Percentiles rank a stretch among this genome's conserved stretches.
Conservation (phyloP, 2,113 vertebrate genomes). For the Rhadina sibilatrix region DNA sequence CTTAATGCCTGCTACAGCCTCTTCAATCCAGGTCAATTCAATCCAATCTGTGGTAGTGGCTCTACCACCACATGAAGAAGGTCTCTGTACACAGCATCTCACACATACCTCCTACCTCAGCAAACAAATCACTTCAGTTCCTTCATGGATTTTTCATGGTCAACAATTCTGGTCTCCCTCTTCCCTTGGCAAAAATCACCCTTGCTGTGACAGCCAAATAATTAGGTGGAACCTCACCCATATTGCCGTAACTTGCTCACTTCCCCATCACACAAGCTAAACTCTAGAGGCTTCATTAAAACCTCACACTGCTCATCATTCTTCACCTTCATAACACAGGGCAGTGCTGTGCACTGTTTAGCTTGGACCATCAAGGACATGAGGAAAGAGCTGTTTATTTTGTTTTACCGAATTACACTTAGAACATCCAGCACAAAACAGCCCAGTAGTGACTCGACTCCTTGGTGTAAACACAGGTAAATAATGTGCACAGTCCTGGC, state of each 20-base stretch:
- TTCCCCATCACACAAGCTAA: not conserved
- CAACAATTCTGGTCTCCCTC: not conserved
- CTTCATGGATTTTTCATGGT: not conserved
- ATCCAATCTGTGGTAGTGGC: not conserved
- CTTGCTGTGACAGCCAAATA: not conserved
- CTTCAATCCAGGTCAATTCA: not conserved
- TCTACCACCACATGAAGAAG: not conserved
- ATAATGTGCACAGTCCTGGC: rapidly evolving
- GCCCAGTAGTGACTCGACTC: rapidly evolving
- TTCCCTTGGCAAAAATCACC: not conserved
- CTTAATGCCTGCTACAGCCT: no score
- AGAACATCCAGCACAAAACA: not conserved
- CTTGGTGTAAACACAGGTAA: not conserved
- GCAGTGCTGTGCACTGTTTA: not conserved
- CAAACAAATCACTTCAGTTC: not conserved
- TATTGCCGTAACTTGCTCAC: not conserved
- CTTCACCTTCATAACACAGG: not conserved
- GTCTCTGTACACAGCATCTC: not conserved
- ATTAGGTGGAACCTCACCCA: not conserved
- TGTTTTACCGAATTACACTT: not conserved
- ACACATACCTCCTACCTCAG: not conserved
- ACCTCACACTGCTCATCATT: not conserved
- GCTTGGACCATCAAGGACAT: not conserved
- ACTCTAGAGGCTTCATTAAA: not conserved
- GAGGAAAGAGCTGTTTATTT: not conserved